Conservation (phyloP, 2,113 vertebrate genomes). For the Rattus norvegicus region GRCr8 NC_086022.1:179218501-179219000, state of each 20-base stretch:
- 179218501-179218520: too few species aligned
- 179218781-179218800: neutral
- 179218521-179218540: too few species aligned
- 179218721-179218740: neutral
- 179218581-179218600: neutral
- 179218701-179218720: neutral
- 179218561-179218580: too few species aligned
- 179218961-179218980: neutral
- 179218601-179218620: neutral
- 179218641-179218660: neutral
- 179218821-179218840: neutral
- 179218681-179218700: neutral
- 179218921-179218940: neutral
- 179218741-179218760: neutral
- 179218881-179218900: neutral
- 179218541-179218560: neutral
- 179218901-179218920: neutral
- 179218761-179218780: neutral
- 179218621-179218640: neutral
- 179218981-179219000: neutral
- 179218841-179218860: neutral
- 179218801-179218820: neutral
- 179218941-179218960: rapidly evolving
- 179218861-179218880: neutral
- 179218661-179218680: neutral